These are phyloP conservation scores for Cenopis cana DNA, from an alignment of 2,888 invertebrate species.

Conservation along the genomic window DNA sequence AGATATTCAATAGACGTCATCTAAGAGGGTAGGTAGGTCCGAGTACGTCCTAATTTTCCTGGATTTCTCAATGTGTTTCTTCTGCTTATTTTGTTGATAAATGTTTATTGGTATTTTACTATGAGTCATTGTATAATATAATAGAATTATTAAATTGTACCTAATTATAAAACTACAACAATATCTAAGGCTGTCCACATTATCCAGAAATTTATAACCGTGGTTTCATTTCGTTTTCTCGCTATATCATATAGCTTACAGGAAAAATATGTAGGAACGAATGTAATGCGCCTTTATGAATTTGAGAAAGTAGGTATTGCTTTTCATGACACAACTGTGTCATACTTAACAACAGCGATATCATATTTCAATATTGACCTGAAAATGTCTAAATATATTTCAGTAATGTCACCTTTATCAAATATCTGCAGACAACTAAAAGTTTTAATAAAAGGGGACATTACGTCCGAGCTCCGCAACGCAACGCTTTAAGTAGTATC, in stretches of 20 bases:
- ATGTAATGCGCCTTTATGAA: background rate
- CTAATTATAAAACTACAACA: too few species aligned
- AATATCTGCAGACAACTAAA: background rate
- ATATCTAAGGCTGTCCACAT: too few species aligned
- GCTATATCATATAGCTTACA: too few species aligned
- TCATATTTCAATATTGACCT: background rate
- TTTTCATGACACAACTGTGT: background rate
- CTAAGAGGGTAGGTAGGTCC: background rate
- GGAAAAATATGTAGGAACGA: too few species aligned
- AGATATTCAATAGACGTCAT: background rate
- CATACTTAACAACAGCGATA: background rate
- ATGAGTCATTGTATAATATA: background rate
- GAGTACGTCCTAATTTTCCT: too few species aligned
- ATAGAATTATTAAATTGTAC: background rate
- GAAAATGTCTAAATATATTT: slow-evolving; percentile 1
- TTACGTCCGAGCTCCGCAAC: slow-evolving; percentile 6
- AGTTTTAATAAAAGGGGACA: slow-evolving; percentile 38
- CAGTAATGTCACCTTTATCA: background rate
- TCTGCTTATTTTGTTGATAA: too few species aligned
- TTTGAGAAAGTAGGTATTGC: background rate
- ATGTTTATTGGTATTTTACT: too few species aligned
- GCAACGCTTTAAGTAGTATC: slow-evolving; percentile 23
- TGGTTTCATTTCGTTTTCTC: too few species aligned
- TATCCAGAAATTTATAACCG: too few species aligned
- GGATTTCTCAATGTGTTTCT: too few species aligned